Evolutionary conservation across 1,140 invertebrate genomes (phyloP).

Genomic region (Leptonema lineaticorne): DNA sequence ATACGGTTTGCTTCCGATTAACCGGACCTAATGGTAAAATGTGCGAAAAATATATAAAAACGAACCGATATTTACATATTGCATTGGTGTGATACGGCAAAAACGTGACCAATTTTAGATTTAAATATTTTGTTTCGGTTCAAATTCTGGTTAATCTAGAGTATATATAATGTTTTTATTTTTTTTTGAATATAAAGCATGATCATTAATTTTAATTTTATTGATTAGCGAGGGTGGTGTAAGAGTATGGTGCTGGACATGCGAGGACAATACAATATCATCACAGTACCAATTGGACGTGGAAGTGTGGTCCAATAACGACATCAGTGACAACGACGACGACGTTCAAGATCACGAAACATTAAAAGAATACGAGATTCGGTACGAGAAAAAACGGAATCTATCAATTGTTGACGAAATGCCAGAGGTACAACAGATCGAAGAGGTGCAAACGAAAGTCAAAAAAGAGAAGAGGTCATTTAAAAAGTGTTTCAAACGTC

Average conservation of each 20-base stretch:
- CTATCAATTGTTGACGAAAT: neutral
- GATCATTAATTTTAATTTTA: neutral
- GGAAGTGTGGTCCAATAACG: slow-evolving; percentile 17
- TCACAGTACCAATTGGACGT: slow-evolving; percentile 22
- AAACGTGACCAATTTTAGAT: no score
- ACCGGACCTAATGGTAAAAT: no score
- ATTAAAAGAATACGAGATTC: neutral
- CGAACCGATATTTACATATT: no score
- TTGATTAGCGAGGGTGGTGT: slow-evolving; percentile 20
- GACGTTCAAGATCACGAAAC: neutral
- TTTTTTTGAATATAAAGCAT: neutral
- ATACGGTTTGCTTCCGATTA: neutral
- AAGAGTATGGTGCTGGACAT: slow-evolving; percentile 30
- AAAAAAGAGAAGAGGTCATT: neutral
- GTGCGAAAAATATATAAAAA: no score
- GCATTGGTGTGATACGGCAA: no score
- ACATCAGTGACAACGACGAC: neutral
- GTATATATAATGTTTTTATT: neutral
- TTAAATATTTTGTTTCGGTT: neutral
- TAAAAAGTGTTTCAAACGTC: neutral
- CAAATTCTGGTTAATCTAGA: neutral
- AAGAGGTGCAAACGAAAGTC: neutral
- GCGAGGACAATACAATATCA: neutral
- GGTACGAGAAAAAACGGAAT: neutral
- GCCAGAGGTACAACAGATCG: neutral